Percentiles rank a stretch among this genome's conserved stretches.
phyloP scores from a whole-genome alignment of 2,888 invertebrate species.

The Xylophagus ater region DNA sequence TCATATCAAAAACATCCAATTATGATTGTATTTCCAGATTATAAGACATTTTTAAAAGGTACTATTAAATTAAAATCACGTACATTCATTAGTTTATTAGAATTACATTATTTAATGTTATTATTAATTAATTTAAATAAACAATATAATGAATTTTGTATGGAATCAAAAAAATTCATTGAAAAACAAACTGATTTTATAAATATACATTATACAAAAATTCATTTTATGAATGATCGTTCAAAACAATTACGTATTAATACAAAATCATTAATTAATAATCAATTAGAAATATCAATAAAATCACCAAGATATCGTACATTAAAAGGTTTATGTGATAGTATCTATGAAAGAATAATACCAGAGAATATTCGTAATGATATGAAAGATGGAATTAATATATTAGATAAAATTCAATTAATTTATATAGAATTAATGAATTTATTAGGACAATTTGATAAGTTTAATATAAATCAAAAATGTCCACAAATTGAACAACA shows the following conservation, averaged over 20 bases:
- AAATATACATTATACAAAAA: constrained; percentile 29
- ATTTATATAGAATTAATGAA: constrained; percentile 18
- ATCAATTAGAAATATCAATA: constrained; percentile 25
- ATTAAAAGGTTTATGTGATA: constrained; percentile 26
- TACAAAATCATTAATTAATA: constrained; percentile 21
- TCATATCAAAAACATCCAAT: constrained; percentile 29
- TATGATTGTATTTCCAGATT: constrained; percentile 30
- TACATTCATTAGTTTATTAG: constrained; percentile 31
- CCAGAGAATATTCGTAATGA: constrained; percentile 26
- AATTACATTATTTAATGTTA: constrained; percentile 33
- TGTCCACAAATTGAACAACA: constrained; percentile 22
- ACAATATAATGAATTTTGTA: constrained; percentile 27
- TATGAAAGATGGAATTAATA: constrained; percentile 23
- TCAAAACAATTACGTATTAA: constrained; percentile 24
- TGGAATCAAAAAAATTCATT: constrained; percentile 30
- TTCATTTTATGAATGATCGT: constrained; percentile 32
- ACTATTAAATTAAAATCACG: constrained; percentile 30
- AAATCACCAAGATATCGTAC: constrained; percentile 23
- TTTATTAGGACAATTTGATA: constrained; percentile 9
- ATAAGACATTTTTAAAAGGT: constrained; percentile 26
- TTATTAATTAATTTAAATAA: constrained; percentile 30
- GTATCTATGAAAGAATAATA: constrained; percentile 30
- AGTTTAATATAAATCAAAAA: constrained; percentile 7
- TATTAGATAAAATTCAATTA: constrained; percentile 29
- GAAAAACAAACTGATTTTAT: constrained; percentile 30